phyloP scores from a whole-genome alignment of 2,113 vertebrate species.

The Terrapene triunguis region DNA sequence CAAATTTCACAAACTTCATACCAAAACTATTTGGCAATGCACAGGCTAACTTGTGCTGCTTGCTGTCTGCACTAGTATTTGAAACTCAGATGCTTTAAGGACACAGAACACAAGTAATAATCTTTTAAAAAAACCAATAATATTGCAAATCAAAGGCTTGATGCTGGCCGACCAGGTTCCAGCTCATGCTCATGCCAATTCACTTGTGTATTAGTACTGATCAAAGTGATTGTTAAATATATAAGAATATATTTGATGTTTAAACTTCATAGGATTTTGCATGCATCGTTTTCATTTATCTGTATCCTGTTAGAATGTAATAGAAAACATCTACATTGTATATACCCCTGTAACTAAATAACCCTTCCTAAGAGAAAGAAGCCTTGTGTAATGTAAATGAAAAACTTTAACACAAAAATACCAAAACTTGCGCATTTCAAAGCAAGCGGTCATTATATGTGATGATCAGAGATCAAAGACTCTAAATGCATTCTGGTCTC shows the following conservation, averaged over 20 bases:
- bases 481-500: not conserved
- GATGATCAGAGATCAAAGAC: not conserved
- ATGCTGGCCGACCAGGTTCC: not conserved
- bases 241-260: not conserved
- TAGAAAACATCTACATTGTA: not conserved
- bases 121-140: constrained; percentile 13
- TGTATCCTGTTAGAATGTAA: not conserved
- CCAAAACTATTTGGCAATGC: constrained; percentile 40
- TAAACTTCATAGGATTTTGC: not conserved
- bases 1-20: constrained; percentile 37
- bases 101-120: constrained; percentile 22
- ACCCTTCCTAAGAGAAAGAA: not conserved
- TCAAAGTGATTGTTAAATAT: not conserved
- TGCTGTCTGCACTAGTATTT: constrained; percentile 66
- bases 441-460: not conserved
- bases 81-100: constrained; percentile 41
- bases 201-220: not conserved
- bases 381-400: not conserved
- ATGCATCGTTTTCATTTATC: not conserved
- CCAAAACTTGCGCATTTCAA: not conserved
- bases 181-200: not conserved
- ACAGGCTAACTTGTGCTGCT: not conserved
- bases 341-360: not conserved
- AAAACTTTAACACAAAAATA: not conserved
- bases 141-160: constrained; percentile 46